Conservation (phyloP, 2,888 invertebrate species). For the Ennomos fuscantarius region DNA sequence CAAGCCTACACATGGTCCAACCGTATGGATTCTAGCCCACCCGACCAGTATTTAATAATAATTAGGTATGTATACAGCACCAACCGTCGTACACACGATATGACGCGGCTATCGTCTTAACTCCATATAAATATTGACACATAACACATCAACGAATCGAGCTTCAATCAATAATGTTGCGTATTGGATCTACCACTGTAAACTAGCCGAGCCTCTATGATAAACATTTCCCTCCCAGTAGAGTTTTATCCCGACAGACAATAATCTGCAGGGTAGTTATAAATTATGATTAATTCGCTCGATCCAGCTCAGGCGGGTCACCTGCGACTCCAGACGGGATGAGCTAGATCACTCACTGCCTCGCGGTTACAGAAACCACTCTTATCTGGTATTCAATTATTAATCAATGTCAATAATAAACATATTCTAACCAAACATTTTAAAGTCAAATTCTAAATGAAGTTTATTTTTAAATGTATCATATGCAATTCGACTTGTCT, state of each 20-base stretch:
- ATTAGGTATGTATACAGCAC: too few species aligned
- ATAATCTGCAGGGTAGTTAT: slow-evolving; percentile 45
- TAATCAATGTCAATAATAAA: too few species aligned
- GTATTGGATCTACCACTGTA: neutral
- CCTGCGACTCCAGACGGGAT: slow-evolving; percentile 44
- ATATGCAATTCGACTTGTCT: neutral
- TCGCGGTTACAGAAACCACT: neutral
- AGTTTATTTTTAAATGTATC: too few species aligned
- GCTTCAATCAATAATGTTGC: neutral
- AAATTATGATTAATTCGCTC: slow-evolving; percentile 50
- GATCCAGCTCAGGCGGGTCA: slow-evolving; percentile 44
- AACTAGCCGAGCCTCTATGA: neutral
- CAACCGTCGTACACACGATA: too few species aligned
- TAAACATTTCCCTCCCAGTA: slow-evolving; percentile 6
- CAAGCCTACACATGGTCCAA: too few species aligned
- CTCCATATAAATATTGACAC: too few species aligned
- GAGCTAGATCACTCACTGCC: slow-evolving; percentile 30
- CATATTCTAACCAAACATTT: too few species aligned
- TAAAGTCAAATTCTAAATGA: too few species aligned
- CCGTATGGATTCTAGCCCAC: too few species aligned
- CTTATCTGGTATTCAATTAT: neutral
- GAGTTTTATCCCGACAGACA: slow-evolving; percentile 31
- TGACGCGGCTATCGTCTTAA: too few species aligned
- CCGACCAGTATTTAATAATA: too few species aligned
- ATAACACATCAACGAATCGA: too few species aligned